These are phyloP conservation scores for Pocillopora damicornis DNA, from an alignment of 64 coral and sea anemone genomes.

Conservation along the genomic window DNA sequence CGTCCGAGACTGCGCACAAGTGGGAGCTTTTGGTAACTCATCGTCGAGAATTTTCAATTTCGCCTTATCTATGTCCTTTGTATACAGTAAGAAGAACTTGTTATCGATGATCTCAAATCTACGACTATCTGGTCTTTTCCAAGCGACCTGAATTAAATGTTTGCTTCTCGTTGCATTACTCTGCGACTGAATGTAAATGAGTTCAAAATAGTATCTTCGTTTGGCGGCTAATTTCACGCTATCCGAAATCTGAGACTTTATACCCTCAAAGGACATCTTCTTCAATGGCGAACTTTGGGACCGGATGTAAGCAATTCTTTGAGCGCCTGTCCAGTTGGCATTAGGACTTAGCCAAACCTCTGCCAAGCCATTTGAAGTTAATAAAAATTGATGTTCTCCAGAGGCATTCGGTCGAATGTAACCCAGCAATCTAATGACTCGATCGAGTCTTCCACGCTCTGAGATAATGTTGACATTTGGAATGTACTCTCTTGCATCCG, in stretches of 20 bases:
- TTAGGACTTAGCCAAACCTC: constrained; percentile 22
- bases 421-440: not conserved
- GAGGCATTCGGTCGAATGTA: not conserved
- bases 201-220: constrained; percentile 5
- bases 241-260: constrained; percentile 15
- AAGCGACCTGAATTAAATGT: constrained; percentile 24
- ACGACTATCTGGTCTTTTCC: constrained; percentile 10
- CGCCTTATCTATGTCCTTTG: not conserved
- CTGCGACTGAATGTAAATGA: not conserved
- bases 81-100: not conserved
- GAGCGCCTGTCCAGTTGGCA: not conserved
- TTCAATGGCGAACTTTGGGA: not conserved
- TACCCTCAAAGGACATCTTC: not conserved
- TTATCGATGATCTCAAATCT: not conserved
- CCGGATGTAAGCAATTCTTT: not conserved
- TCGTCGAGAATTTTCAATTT: constrained; percentile 2
- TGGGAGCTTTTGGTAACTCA: not conserved
- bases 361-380: constrained; percentile 22
- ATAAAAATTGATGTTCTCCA: constrained; percentile 2
- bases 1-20: not conserved
- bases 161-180: not conserved
- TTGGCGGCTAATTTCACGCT: not conserved
- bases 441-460: not conserved
- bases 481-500: constrained; percentile 6
- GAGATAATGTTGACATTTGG: not conserved